These are phyloP conservation scores for Acanthosepion lycidas DNA, from an alignment of 2,888 invertebrate genomes.

Conservation along the genomic window DNA sequence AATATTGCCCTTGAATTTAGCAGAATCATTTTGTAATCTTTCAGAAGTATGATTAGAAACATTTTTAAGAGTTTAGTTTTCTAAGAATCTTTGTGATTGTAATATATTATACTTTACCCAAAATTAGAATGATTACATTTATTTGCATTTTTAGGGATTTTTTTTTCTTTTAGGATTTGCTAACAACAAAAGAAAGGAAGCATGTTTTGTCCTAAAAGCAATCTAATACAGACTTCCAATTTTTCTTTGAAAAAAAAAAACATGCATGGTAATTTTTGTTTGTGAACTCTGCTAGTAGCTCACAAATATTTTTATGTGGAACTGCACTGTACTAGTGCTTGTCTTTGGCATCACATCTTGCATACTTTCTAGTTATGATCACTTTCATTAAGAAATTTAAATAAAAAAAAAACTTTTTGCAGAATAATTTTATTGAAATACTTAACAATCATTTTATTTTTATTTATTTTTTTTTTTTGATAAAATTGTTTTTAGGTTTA, in stretches of 20 bases:
- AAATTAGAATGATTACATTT: not conserved
- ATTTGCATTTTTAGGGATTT: not conserved
- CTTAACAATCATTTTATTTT: not conserved
- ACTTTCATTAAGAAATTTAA: not conserved
- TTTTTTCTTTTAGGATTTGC: not conserved
- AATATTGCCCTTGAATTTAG: not conserved
- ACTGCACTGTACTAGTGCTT: constrained; percentile 4
- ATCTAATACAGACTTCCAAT: not conserved
- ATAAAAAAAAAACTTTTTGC: not conserved
- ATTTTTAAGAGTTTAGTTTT: not conserved
- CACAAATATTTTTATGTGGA: constrained; percentile 20
- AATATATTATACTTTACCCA: not conserved
- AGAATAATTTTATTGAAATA: not conserved
- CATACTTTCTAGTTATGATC: not conserved
- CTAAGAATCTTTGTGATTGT: not conserved
- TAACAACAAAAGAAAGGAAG: constrained; percentile 21
- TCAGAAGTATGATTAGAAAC: not conserved
- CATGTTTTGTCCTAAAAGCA: constrained; percentile 8
- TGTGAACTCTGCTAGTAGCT: constrained; percentile 33
- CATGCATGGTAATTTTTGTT: constrained; percentile 12
- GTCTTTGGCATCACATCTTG: not conserved
- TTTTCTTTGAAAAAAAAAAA: not conserved
- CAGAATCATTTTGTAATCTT: not conserved
- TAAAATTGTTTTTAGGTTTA: not conserved
- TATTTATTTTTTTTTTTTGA: not conserved